Base-by-base conservation (phyloP, 2,888 invertebrate genomes). In the Macaria notata region DNA sequence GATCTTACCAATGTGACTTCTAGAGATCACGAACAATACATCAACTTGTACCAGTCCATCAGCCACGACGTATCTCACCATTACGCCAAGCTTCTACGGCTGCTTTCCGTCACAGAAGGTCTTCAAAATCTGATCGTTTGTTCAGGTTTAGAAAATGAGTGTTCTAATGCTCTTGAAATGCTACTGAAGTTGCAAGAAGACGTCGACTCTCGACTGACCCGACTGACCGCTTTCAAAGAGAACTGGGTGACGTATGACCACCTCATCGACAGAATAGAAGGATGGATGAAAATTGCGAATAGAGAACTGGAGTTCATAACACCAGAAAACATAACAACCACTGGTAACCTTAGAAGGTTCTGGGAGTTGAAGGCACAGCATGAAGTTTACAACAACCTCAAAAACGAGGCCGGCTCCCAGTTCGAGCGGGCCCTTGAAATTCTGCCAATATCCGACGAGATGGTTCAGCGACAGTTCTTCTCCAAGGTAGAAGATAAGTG, bases 351-450 rank as follows among this genome's bases (percentile, higher is more conserved):
- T 83, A 93, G 96, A 67, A 94, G 96, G 69, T 97, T 97, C 86
- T 97, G 97, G 97, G 97, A 97, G 84, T 83, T 97, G 46, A 97
- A 96, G 81, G 97, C 97, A 0, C 96, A 97, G 71, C 96, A 96
- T 71, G 97, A 97, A 88, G 94, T 97, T 31, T 94, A 97, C 78
- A 96, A 96, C 68, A 94, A 94, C 65, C 92, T 96, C 49, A 94
- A 95, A 52, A 94, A 94, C 59, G 96, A 96, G 67, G 94, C 95
- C 0, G 94, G 94, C 19, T 90, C 93, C 45, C 94, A 94, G 61
- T 94, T 97, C 69, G 96, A 97, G 73, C 95, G 95, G 69, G 94
- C 97, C 0, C 79, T 97, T 57, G 94, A 95, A 77, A 94, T 96
- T 4, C 92, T 97, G 45, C 95, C 96, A 0, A 92, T 97, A n/a